Evolutionary conservation across 2,797 vertebrate genomes (phyloP).

Genomic region (Acanthornis magna): DNA sequence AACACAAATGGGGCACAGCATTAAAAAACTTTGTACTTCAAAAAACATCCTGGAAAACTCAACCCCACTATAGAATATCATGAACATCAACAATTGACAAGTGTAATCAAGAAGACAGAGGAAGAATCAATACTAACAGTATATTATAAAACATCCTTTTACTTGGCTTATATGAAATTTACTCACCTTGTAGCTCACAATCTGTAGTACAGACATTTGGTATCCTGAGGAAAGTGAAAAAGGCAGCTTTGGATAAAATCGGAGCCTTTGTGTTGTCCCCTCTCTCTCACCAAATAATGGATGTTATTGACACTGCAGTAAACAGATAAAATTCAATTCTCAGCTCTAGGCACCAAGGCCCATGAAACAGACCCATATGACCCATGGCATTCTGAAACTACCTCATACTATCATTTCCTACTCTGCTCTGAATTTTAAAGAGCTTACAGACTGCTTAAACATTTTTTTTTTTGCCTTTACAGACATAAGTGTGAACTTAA

Average conservation of each 20-base stretch:
- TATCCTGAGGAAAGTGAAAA: background rate
- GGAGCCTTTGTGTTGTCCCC: background rate
- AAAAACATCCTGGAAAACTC: background rate
- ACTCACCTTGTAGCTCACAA: background rate
- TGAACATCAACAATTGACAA: background rate
- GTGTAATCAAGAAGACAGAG: background rate
- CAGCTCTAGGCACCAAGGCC: background rate
- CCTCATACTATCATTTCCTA: background rate
- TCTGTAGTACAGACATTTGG: background rate
- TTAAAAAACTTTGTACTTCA: background rate
- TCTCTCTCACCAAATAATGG: background rate
- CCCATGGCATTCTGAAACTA: background rate
- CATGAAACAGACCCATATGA: background rate
- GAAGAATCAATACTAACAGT: background rate
- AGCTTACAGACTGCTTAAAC: background rate
- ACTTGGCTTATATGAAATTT: background rate
- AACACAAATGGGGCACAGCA: background rate
- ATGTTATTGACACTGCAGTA: background rate
- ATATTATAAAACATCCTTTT: background rate
- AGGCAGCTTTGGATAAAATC: background rate
- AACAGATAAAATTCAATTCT: background rate
- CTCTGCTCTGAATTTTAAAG: background rate
- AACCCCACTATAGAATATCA: background rate
- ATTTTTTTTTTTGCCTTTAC: background rate
- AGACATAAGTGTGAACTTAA: background rate